Conservation (phyloP, 2,113 vertebrate species). For the Tachycineta bicolor region DNA sequence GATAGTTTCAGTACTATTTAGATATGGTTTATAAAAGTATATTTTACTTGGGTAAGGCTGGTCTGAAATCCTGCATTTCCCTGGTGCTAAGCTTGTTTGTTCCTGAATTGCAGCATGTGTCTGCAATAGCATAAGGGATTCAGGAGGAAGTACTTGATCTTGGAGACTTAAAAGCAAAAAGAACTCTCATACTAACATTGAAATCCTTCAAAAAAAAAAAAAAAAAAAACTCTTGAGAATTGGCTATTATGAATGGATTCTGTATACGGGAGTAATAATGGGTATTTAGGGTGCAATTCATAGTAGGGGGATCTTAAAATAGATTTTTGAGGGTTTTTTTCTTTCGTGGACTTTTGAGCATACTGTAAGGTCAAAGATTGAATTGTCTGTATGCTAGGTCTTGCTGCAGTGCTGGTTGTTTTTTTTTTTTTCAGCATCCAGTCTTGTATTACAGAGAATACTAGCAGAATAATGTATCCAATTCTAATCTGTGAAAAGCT, state of each 20-base stretch:
- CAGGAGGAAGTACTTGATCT: neutral
- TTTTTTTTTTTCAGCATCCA: neutral
- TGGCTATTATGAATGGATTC: neutral
- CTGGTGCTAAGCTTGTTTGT: neutral
- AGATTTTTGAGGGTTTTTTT: neutral
- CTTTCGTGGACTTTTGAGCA: neutral
- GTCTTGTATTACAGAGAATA: neutral
- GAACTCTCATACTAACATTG: neutral
- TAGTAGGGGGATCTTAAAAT: neutral
- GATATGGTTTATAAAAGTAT: neutral
- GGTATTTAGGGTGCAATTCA: neutral
- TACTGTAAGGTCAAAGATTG: neutral
- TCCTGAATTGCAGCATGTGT: neutral
- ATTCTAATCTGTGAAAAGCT: neutral
- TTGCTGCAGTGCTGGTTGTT: neutral
- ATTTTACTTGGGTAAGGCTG: neutral
- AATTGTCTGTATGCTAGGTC: neutral
- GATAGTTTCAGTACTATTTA: neutral
- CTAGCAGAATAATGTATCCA: neutral
- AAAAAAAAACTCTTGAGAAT: neutral
- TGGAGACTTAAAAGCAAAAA: neutral
- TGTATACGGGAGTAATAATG: neutral
- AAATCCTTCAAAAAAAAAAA: neutral
- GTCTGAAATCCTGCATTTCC: neutral
- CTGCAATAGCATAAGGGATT: neutral